Evolutionary conservation across 2,888 invertebrate species (phyloP).

Genomic region (Cactoblastis cactorum): DNA sequence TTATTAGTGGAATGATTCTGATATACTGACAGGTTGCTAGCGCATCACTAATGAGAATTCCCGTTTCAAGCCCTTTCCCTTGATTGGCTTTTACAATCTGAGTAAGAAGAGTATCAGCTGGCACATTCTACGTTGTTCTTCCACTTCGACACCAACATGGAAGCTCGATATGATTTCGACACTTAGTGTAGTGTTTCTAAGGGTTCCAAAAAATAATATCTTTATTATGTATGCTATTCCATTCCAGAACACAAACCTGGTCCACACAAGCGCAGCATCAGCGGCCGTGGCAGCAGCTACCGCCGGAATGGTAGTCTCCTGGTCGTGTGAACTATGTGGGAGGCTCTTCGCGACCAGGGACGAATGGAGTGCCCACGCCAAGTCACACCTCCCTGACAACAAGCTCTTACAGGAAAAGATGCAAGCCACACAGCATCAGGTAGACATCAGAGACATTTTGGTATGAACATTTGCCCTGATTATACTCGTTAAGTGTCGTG

Average conservation of each 20-base stretch:
- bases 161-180: too few relatives aligned
- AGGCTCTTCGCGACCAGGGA: conserved; percentile 85
- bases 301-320: conserved; percentile 81
- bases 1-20: too few relatives aligned
- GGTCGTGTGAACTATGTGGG: conserved; percentile 88
- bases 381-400: conserved; percentile 82
- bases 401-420: conserved; percentile 71
- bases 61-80: too few relatives aligned
- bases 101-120: too few relatives aligned
- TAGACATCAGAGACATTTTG: conserved; percentile 23
- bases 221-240: not conserved
- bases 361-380: conserved; percentile 88
- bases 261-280: conserved; percentile 70
- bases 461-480: conserved; percentile 7
- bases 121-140: too few relatives aligned
- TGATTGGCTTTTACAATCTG: too few relatives aligned
- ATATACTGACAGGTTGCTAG: too few relatives aligned
- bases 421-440: conserved; percentile 70
- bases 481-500: not conserved
- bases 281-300: conserved; percentile 69
- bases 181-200: too few relatives aligned
- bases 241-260: conserved; percentile 66
- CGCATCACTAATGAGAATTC: too few relatives aligned
- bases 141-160: too few relatives aligned
- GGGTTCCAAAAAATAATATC: too few relatives aligned